phyloP scores from a whole-genome alignment of 2,113 vertebrate genomes.

The Pyxicephalus adspersus region DNA sequence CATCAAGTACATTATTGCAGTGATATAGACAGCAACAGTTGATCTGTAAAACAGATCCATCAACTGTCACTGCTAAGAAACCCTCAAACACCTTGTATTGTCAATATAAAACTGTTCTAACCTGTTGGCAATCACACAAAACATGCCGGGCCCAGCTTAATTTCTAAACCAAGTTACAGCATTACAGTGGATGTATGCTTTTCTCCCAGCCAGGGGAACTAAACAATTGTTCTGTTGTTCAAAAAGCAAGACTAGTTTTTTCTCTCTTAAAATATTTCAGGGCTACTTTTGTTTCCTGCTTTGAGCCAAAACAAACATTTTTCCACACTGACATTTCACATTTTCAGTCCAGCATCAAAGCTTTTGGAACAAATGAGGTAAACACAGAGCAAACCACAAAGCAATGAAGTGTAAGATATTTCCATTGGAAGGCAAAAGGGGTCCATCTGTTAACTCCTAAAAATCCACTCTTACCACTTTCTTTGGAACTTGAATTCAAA shows the following conservation, averaged over 20 bases:
- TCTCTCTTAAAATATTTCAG: neutral
- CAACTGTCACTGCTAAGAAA: no score
- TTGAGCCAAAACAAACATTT: conserved; percentile 40
- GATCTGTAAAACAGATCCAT: no score
- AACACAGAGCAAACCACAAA: conserved; percentile 18
- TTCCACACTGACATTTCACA: conserved; percentile 17
- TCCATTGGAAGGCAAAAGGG: neutral
- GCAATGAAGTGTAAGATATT: conserved; percentile 38
- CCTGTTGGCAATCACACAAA: no score
- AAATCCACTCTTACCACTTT: neutral
- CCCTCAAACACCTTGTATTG: no score
- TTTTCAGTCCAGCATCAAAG: conserved; percentile 17
- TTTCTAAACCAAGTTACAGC: no score
- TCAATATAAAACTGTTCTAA: no score
- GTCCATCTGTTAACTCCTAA: neutral
- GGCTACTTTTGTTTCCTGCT: neutral
- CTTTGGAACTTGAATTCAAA: no score
- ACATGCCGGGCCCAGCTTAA: no score
- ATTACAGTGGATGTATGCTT: no score
- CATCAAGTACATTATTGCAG: no score
- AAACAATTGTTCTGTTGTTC: neutral
- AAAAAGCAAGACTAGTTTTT: neutral
- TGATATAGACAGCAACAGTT: no score
- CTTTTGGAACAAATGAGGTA: conserved; percentile 21
- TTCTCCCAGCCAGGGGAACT: no score